A percentile compares a stretch with the other conserved stretches of the same genome.
Conservation (phyloP, 2,888 invertebrate species). For the Creontiades dilutus region DNA sequence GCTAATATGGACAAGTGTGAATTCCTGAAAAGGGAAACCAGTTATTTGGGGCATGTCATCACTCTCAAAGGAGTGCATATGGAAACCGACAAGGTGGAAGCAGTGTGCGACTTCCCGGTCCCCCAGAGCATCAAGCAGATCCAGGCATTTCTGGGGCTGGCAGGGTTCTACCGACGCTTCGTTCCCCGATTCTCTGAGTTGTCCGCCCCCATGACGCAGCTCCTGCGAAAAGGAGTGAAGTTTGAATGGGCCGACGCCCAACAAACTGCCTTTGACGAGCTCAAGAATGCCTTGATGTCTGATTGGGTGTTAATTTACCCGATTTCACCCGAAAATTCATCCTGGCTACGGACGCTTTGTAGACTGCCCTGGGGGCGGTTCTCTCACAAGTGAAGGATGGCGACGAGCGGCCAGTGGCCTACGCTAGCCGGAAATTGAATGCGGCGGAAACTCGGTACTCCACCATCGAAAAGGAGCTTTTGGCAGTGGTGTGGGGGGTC, state of each 20-base stretch:
- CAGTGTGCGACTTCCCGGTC: neutral
- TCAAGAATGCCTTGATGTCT: constrained; percentile 70
- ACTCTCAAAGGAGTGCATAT: constrained; percentile 47
- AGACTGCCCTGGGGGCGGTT: too few relatives aligned
- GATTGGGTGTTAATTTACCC: constrained; percentile 77
- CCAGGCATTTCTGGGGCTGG: constrained; percentile 77
- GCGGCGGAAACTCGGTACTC: too few relatives aligned
- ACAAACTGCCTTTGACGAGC: constrained; percentile 73
- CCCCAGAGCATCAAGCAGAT: constrained; percentile 63
- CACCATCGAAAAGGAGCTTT: too few relatives aligned
- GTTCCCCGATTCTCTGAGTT: constrained; percentile 77
- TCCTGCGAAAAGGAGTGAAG: constrained; percentile 72
- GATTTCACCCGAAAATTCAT: constrained; percentile 72
- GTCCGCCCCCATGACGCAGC: constrained; percentile 73
- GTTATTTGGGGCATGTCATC: neutral
- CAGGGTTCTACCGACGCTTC: constrained; percentile 78
- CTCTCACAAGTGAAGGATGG: too few relatives aligned
- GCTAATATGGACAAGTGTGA: constrained; percentile 46
- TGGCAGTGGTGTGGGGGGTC: too few relatives aligned
- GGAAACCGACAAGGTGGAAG: constrained; percentile 65
- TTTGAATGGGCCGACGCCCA: constrained; percentile 75
- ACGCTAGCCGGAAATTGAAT: too few relatives aligned
- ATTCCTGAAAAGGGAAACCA: too few relatives aligned
- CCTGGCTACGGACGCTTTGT: constrained; percentile 71
- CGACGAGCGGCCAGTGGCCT: too few relatives aligned